Evolutionary conservation across 53 echinoderm and acorn worm genomes (phyloP).

Genomic region (Temnopleurus reevesii): DNA sequence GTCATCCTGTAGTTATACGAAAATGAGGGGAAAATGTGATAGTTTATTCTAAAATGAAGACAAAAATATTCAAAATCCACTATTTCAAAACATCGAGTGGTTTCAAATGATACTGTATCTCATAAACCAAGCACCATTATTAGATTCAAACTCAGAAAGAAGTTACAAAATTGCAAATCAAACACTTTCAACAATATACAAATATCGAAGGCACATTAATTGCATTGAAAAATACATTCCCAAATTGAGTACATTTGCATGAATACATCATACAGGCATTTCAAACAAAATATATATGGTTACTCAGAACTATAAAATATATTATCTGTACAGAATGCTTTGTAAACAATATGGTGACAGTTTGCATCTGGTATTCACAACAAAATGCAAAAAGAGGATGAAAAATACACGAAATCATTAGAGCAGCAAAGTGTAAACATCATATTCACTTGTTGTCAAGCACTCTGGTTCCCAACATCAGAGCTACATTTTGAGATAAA

Average conservation of each 20-base stretch:
- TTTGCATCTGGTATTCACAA: conserved; percentile 5
- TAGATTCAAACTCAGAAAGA: conserved; percentile 30
- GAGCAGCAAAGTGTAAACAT: too few relatives aligned
- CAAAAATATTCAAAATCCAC: neutral
- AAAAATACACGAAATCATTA: conserved; percentile 16
- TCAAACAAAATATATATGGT: conserved; percentile 49
- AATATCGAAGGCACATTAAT: conserved; percentile 9
- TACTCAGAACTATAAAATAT: conserved; percentile 43
- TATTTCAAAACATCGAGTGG: neutral
- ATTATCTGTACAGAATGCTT: conserved; percentile 37
- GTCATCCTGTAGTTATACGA: too few relatives aligned
- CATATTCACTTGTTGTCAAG: too few relatives aligned
- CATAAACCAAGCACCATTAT: conserved; percentile 23
- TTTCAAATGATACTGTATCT: neutral
- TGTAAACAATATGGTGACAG: neutral
- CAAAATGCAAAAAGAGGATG: neutral
- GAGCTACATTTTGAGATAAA: too few relatives aligned
- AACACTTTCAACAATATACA: neutral
- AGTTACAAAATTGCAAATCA: neutral
- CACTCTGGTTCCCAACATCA: too few relatives aligned
- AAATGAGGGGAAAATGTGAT: neutral
- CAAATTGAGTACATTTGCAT: conserved; percentile 30
- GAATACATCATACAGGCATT: conserved; percentile 52
- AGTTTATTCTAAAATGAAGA: neutral
- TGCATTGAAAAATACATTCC: conserved; percentile 15